A percentile compares a stretch with the other conserved stretches of the same genome.
These are phyloP conservation scores for Autographa pulchrina DNA, from an alignment of 2,888 invertebrate species.

Conservation along the genomic window DNA sequence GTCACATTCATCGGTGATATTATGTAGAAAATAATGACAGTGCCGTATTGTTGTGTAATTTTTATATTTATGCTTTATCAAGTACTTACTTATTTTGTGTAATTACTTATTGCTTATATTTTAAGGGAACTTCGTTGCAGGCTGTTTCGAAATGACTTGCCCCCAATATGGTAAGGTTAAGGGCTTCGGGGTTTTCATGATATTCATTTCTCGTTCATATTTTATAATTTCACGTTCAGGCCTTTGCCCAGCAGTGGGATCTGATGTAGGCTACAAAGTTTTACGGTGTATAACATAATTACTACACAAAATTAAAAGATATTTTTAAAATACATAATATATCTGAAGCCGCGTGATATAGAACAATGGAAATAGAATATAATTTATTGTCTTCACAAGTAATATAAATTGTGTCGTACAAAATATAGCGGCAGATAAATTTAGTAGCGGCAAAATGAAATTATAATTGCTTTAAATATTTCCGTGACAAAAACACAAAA, in stretches of 20 bases:
- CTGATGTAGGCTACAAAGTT: too few relatives aligned
- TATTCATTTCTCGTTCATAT: too few relatives aligned
- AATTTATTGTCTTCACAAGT: slow-evolving; percentile 3
- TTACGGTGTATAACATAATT: too few relatives aligned
- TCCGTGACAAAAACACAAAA: slow-evolving; percentile 47
- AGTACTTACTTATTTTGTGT: slow-evolving; percentile 28
- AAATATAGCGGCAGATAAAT: slow-evolving; percentile 29
- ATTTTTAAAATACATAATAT: background rate
- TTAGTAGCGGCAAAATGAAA: slow-evolving; percentile 35
- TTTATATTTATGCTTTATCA: slow-evolving; percentile 25
- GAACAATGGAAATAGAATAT: background rate
- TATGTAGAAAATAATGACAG: slow-evolving; percentile 43
- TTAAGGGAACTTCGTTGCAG: background rate
- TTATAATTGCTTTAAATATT: slow-evolving; percentile 44
- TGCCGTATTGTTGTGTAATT: slow-evolving; percentile 16
- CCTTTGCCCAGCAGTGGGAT: too few relatives aligned
- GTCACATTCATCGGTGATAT: slow-evolving; percentile 37
- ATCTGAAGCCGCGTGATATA: background rate
- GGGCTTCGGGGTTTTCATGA: too few relatives aligned
- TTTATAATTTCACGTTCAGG: too few relatives aligned
- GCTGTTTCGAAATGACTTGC: too few relatives aligned
- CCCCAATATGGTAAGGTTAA: too few relatives aligned
- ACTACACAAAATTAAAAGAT: too few relatives aligned
- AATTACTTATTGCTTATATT: slow-evolving; percentile 13
- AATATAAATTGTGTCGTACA: background rate